Conservation (phyloP, 2,113 vertebrate genomes). For the Pavo muticus region DNA sequence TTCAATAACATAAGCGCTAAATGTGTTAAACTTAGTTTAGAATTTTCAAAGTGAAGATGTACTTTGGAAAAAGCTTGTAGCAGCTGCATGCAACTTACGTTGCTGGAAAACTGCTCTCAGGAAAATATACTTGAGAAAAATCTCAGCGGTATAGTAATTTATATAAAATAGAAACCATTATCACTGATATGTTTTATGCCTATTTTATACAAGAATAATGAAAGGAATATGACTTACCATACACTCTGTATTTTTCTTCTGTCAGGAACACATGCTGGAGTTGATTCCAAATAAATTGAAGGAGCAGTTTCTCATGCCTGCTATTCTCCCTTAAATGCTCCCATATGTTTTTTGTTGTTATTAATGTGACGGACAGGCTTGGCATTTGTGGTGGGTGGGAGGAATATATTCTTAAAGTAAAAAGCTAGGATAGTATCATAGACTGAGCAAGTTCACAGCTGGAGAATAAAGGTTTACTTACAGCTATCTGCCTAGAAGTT, state of each 20-base stretch:
- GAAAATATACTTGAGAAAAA: background rate
- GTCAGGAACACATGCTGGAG: background rate
- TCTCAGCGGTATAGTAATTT: background rate
- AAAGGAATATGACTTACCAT: constrained; percentile 44
- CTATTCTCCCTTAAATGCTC: constrained; percentile 46
- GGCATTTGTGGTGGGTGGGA: background rate
- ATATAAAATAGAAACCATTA: background rate
- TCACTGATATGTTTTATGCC: background rate
- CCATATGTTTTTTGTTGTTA: constrained; percentile 56
- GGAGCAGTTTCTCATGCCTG: constrained; percentile 33
- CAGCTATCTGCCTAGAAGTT: background rate
- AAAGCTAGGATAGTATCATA: background rate
- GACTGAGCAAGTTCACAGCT: background rate
- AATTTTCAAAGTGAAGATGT: background rate
- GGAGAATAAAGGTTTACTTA: background rate
- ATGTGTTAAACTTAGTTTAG: background rate
- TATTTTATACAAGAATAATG: background rate
- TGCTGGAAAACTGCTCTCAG: background rate
- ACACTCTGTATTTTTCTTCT: background rate
- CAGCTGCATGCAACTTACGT: background rate
- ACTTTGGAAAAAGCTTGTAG: background rate
- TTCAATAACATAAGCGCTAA: background rate
- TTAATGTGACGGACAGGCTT: constrained; percentile 58
- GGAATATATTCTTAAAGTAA: constrained; percentile 35
- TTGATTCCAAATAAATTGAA: constrained; percentile 1